Evolutionary conservation across 2,888 invertebrate species (phyloP), one percentile per base, ranked within the genome.

Genomic region (Aporophyla lueneburgensis): DNA sequence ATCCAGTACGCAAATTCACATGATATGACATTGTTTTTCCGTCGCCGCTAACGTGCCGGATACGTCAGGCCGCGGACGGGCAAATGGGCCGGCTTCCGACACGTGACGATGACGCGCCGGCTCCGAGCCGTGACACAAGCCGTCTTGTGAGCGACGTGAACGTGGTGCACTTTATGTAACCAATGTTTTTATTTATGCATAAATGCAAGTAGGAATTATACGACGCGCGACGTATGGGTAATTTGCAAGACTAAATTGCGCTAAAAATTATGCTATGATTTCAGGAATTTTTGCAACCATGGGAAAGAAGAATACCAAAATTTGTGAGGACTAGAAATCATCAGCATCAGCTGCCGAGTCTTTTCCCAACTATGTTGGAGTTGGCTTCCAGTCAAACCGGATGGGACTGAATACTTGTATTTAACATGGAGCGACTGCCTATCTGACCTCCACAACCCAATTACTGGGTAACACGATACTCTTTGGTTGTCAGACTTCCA

Each of bases 21-120:
- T 73, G 24, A 73, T 67, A 71, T 72, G 71, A 83, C 85, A 89
- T 91, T 91, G 88, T 92, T 90, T 91, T 91, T 81, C 71, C 71
- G 67, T 80, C 80, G 82, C 74, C 66, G 67, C 78, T 82, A 81
- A 68, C 66, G 76, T 85, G 90, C 89, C 93, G 95, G 95, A 95
- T 93, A 91, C 91, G 86, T 92, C 92, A 91, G 89, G 89, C 86
- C 85, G 84, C 77, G 81, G 94, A 94, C 94, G 92, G 91, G 89
- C 87, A 95, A 95, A 95, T 95, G 92, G 88, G 89, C 87, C 89
- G 88, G 89, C 85, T 93, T 95, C 95, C 95, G 94, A 93, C 92
- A 87, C 81, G 88, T 88, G 89, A 87, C 71, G 87, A 54, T 63
- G 87, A 86, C 86, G 87, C 53, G 81, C 83, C 83, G 87, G 69